Conservation (phyloP, 2,797 vertebrate genomes). For the Takifugu rubripes region DNA sequence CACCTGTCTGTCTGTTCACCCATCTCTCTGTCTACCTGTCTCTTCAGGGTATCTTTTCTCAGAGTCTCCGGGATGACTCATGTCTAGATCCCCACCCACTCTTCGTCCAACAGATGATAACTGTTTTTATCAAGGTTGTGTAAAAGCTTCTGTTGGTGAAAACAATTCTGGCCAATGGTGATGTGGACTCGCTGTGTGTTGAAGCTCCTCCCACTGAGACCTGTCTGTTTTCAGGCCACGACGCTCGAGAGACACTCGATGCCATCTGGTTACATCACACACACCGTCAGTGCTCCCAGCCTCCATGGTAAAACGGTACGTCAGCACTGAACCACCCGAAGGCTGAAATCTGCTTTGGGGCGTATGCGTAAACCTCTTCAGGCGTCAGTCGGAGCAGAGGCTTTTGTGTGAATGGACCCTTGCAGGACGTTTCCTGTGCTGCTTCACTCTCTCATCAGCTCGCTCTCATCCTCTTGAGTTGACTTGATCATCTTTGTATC, state of each 20-base stretch:
- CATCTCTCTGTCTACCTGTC: no score
- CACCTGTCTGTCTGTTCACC: no score
- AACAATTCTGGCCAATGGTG: no score
- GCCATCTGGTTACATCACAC: conserved; percentile 93
- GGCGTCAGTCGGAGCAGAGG: no score
- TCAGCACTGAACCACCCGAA: not conserved
- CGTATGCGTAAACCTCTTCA: no score
- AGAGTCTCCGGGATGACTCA: no score
- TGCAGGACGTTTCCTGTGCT: not conserved
- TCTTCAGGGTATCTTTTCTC: no score
- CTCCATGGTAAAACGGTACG: conserved; percentile 94
- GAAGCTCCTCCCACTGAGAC: not conserved
- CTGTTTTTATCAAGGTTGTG: no score
- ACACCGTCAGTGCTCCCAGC: conserved; percentile 94
- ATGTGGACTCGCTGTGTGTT: not conserved
- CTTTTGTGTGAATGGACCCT: not conserved
- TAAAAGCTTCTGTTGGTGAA: no score
- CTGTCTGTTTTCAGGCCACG: conserved; percentile 70
- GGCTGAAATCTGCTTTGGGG: no score
- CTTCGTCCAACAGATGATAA: no score
- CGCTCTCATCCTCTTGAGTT: not conserved
- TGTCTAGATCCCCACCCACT: no score
- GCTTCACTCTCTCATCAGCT: not conserved
- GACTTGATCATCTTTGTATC: conserved; percentile 4
- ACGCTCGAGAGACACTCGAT: conserved; percentile 87